Evolutionary conservation across 2,888 invertebrate genomes (phyloP).

Genomic region (Leptopilina drosophilae): DNA sequence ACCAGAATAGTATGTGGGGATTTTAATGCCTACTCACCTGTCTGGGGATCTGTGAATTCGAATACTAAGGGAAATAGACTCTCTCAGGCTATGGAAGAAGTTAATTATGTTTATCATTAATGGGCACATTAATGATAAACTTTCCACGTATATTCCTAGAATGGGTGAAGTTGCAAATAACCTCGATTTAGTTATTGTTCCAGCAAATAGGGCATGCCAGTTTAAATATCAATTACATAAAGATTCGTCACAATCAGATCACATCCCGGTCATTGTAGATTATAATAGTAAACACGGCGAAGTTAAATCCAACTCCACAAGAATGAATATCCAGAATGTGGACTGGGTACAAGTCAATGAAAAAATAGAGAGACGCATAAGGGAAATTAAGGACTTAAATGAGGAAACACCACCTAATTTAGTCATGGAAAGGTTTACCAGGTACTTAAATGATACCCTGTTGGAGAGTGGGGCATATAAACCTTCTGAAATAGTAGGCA

Average conservation of each 20-base stretch:
- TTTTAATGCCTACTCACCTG: not conserved
- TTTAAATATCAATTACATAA: not conserved
- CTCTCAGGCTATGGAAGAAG: not conserved
- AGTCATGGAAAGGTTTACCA: not conserved
- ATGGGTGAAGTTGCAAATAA: not conserved
- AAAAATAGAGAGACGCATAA: too few relatives aligned
- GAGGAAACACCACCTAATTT: too few relatives aligned
- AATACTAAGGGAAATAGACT: not conserved
- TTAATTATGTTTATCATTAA: not conserved
- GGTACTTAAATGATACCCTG: not conserved
- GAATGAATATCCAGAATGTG: too few relatives aligned
- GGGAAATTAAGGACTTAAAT: too few relatives aligned
- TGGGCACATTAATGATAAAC: not conserved
- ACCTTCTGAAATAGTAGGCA: not conserved
- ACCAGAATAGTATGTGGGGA: not conserved
- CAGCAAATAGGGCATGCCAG: not conserved
- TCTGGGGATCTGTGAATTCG: not conserved
- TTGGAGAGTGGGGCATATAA: not conserved
- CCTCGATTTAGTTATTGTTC: not conserved
- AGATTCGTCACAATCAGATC: too few relatives aligned
- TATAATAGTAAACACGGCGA: too few relatives aligned
- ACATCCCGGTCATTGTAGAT: too few relatives aligned
- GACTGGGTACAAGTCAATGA: too few relatives aligned
- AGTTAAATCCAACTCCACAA: too few relatives aligned
- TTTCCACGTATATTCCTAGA: not conserved